Evolutionary conservation across 2,888 invertebrate species (phyloP).

Genomic region (Rosalia funebris): DNA sequence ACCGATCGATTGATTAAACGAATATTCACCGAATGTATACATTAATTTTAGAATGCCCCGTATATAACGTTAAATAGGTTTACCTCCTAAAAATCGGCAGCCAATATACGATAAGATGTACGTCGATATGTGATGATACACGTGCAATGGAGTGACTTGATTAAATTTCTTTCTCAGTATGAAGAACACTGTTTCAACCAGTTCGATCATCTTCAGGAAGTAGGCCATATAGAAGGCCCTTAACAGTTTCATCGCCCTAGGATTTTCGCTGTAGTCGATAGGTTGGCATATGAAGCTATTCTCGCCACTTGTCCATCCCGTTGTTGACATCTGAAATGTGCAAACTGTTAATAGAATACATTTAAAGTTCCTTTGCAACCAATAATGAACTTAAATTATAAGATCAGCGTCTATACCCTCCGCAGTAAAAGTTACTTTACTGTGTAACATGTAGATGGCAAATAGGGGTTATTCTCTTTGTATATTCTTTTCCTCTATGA

Average conservation of each 20-base stretch:
- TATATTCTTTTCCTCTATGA: too few relatives aligned
- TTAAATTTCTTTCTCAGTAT: slow-evolving; percentile 76
- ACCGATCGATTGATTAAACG: too few relatives aligned
- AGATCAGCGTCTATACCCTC: too few relatives aligned
- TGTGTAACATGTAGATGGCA: too few relatives aligned
- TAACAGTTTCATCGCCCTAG: slow-evolving; percentile 69
- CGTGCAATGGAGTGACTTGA: slow-evolving; percentile 77
- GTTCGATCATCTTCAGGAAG: slow-evolving; percentile 73
- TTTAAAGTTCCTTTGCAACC: too few relatives aligned
- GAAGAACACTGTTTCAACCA: slow-evolving; percentile 78
- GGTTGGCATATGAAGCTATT: slow-evolving; percentile 75
- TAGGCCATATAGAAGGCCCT: slow-evolving; percentile 69
- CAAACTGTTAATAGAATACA: too few relatives aligned
- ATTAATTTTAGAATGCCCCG: too few relatives aligned
- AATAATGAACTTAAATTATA: too few relatives aligned
- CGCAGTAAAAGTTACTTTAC: too few relatives aligned
- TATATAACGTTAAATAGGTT: too few relatives aligned
- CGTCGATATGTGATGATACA: slow-evolving; percentile 78
- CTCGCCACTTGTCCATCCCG: slow-evolving; percentile 71
- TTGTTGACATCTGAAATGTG: slow-evolving; percentile 68
- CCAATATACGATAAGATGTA: slow-evolving; percentile 70
- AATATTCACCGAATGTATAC: too few relatives aligned
- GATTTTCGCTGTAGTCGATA: slow-evolving; percentile 75
- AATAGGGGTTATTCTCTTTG: too few relatives aligned
- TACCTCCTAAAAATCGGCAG: slow-evolving; percentile 75